Percentiles rank a stretch among this genome's conserved stretches.
Evolutionary conservation across 2,888 invertebrate species (phyloP).

Genomic region (Encarsia formosa): DNA sequence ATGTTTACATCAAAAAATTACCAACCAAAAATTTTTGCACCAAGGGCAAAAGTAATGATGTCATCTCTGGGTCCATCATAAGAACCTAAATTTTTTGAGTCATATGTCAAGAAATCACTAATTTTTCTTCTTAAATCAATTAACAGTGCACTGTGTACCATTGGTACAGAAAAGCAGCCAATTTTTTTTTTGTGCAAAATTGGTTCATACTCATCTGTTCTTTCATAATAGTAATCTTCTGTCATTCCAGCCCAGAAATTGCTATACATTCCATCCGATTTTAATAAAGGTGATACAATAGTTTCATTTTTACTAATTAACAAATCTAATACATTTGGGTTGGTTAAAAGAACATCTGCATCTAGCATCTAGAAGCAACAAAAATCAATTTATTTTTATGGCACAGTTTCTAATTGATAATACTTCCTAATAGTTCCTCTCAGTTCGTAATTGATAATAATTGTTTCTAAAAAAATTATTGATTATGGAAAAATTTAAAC

Average conservation of each 20-base stretch:
- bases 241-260: constrained; percentile 98
- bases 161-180: constrained; percentile 82
- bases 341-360: constrained; percentile 77
- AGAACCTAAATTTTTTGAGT: constrained; percentile 57
- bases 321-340: constrained; percentile 60
- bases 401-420: too few relatives aligned
- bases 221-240: constrained; percentile 73
- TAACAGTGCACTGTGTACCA: constrained; percentile 86
- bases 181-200: constrained; percentile 65
- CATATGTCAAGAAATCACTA: constrained; percentile 71
- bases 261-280: constrained; percentile 82
- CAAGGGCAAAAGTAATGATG: constrained; percentile 85
- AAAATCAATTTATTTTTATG: background rate
- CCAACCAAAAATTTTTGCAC: constrained; percentile 66
- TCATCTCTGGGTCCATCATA: constrained; percentile 84
- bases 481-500: too few relatives aligned
- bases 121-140: constrained; percentile 63
- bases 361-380: constrained; percentile 66
- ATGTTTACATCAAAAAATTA: too few relatives aligned
- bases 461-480: constrained; percentile 3
- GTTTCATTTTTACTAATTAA: constrained; percentile 62
- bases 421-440: too few relatives aligned
- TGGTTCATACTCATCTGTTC: constrained; percentile 80
- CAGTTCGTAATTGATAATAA: background rate
- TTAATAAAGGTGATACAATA: constrained; percentile 80